Conservation (phyloP, 2,888 invertebrate species). For the Rosalia funebris region DNA sequence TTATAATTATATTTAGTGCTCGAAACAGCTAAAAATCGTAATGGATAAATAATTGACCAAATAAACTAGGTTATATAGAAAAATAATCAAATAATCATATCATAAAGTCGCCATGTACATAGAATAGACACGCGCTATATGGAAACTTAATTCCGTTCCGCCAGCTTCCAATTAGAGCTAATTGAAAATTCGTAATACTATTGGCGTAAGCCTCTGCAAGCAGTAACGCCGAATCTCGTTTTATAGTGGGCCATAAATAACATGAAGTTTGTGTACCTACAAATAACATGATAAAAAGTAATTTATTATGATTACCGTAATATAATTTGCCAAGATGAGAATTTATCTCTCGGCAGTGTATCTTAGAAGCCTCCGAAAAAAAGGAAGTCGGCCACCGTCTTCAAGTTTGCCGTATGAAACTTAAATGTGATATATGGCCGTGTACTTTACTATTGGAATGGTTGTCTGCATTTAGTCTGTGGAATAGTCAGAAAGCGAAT, state of each 20-base stretch:
- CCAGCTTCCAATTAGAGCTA: background rate
- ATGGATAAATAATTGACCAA: too few relatives aligned
- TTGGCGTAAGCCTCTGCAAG: background rate
- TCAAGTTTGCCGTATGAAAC: too few relatives aligned
- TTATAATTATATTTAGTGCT: too few relatives aligned
- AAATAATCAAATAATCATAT: too few relatives aligned
- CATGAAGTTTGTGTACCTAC: background rate
- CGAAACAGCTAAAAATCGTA: too few relatives aligned
- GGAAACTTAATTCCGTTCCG: background rate
- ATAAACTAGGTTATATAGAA: too few relatives aligned
- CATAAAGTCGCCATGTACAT: too few relatives aligned
- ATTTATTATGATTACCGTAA: slow-evolving; percentile 21
- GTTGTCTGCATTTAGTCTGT: too few relatives aligned
- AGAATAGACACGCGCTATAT: too few relatives aligned
- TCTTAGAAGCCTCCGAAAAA: background rate
- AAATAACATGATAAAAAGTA: slow-evolving; percentile 17
- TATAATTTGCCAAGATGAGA: slow-evolving; percentile 16
- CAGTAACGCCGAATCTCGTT: slow-evolving; percentile 2
- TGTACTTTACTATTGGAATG: too few relatives aligned
- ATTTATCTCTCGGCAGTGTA: slow-evolving; percentile 8
- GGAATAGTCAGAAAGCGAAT: too few relatives aligned
- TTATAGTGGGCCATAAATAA: slow-evolving; percentile 11
- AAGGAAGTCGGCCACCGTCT: background rate
- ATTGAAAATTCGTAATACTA: background rate
- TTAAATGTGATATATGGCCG: too few relatives aligned